phyloP scores from a whole-genome alignment of 2,113 vertebrate genomes.

The Poecile atricapillus region DNA sequence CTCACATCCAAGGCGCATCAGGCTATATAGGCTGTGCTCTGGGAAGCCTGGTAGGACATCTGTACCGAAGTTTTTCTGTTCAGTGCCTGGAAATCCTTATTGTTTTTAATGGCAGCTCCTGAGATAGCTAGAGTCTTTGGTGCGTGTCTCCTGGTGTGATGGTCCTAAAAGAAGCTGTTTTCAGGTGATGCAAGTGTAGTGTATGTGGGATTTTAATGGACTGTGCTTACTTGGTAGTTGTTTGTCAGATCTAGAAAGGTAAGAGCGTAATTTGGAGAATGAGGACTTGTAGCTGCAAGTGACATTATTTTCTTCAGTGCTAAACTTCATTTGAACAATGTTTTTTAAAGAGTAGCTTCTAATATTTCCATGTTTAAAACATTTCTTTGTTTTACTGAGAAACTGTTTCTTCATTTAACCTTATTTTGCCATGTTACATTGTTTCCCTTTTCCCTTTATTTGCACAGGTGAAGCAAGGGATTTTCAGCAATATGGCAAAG shows the following conservation, averaged over 20 bases:
- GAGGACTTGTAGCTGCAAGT: neutral
- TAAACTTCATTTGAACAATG: neutral
- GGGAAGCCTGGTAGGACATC: neutral
- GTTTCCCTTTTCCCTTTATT: rapidly evolving
- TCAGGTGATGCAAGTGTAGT: neutral
- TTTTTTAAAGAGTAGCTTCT: neutral
- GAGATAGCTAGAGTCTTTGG: neutral
- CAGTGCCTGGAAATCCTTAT: neutral
- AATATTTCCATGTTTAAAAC: neutral
- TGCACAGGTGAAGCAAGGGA: neutral
- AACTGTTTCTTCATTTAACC: neutral
- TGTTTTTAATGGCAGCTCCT: neutral
- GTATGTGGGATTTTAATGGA: rapidly evolving
- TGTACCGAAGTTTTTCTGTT: neutral
- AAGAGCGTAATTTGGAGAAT: neutral
- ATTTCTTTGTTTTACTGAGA: neutral
- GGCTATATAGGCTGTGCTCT: neutral
- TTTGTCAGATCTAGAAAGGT: neutral
- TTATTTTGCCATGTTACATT: neutral
- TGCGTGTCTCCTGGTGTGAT: neutral
- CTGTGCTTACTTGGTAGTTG: rapidly evolving
- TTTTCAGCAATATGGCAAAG: neutral
- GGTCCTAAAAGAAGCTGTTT: neutral
- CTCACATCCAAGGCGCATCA: neutral
- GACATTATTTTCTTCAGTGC: neutral